phyloP scores from a whole-genome alignment of 2,888 invertebrate genomes.

The Timema podura region DNA sequence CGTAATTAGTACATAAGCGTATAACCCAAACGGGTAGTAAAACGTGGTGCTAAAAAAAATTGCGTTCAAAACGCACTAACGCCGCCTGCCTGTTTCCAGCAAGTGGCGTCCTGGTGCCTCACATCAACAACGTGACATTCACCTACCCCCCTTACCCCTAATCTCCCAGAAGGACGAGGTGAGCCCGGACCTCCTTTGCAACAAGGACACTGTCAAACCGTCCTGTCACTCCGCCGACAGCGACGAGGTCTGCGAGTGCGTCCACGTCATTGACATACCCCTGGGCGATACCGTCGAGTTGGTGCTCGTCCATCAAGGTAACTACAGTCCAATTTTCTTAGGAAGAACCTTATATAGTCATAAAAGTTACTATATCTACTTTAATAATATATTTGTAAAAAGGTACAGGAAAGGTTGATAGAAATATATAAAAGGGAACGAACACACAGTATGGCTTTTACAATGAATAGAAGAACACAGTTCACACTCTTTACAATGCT shows the following conservation, averaged over 20 bases:
- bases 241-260: conserved; percentile 59
- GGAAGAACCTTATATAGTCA: too few relatives aligned
- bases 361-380: too few relatives aligned
- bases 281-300: conserved; percentile 68
- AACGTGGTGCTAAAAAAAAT: too few relatives aligned
- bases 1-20: too few relatives aligned
- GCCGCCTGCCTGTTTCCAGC: neutral
- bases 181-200: conserved; percentile 35
- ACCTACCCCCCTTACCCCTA: conserved; percentile 73
- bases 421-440: too few relatives aligned
- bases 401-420: too few relatives aligned
- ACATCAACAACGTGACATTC: conserved; percentile 71
- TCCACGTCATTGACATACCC: conserved; percentile 64
- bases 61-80: too few relatives aligned
- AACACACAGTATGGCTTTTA: too few relatives aligned
- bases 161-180: conserved; percentile 67
- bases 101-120: conserved; percentile 49
- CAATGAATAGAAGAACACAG: too few relatives aligned
- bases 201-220: conserved; percentile 33
- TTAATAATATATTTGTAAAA: too few relatives aligned
- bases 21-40: too few relatives aligned
- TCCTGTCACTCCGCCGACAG: conserved; percentile 27
- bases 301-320: conserved; percentile 71
- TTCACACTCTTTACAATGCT: too few relatives aligned
- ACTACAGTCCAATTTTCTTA: conserved; percentile 23